Evolutionary conservation across 2,888 invertebrate species (phyloP), one percentile per base, ranked within the genome.

Genomic region (Polia nebulosa): DNA sequence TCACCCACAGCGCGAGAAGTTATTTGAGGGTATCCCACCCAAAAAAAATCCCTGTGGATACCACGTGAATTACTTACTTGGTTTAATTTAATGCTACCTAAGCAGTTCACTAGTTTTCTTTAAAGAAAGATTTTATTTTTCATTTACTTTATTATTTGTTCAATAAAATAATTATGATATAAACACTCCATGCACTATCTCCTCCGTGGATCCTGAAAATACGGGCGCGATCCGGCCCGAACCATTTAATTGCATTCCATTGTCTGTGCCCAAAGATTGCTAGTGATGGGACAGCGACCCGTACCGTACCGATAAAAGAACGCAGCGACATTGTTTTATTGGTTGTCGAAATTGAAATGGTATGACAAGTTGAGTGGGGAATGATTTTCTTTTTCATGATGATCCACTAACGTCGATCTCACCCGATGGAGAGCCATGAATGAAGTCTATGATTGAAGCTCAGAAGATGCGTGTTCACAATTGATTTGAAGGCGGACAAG

Each of bases 221-320:
- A 75, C 81, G 72, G 61, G 72, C 49, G 61, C 69, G 72, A 76
- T 65, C 68, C 71, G 57, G 68, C 58, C 52, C 47, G 70, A 61
- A 63, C 61, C 64, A 58, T 72, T 82, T 82, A 82, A 82, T 82
- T 82, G 82, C 84, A 82, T 82, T 82, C 82, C 84, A 80, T 67
- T 82, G 84, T 84, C 82, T 66, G 67, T 41, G 58, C 45, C 68
- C 72, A 76, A 81, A 81, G 75, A 81, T 77, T 53, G n/a, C 58
- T 78, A 83, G 81, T 72, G 81, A 78, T 78, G 84, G 63, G 77
- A 44, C 53, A 25, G 41, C 15, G 41, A 55, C 25, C 45, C 39
- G 41, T 17, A 29, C 17, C 13, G 32, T 25, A 34, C 17, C 25
- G 55, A 39, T 39, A 34, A 72, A 72, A 58, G n/a, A 41, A 57